These are phyloP conservation scores for Plectrocnemia conspersa DNA, from an alignment of 1,140 invertebrate species.

Conservation along the genomic window DNA sequence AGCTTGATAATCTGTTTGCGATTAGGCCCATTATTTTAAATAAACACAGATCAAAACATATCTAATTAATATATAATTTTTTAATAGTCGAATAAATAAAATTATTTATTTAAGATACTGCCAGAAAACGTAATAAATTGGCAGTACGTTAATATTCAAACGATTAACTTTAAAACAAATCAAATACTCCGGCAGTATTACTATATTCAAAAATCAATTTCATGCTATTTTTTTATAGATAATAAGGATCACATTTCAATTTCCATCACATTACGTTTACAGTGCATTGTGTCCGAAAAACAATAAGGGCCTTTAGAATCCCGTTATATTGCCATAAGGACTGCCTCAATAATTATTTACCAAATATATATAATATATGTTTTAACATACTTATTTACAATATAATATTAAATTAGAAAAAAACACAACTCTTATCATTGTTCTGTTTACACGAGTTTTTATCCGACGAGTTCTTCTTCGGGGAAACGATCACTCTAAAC, in stretches of 20 bases:
- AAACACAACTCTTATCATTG: conserved; percentile 27
- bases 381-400: conserved; percentile 28
- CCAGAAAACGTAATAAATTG: conserved; percentile 12
- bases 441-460: conserved; percentile 13
- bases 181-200: conserved; percentile 21
- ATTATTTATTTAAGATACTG: not conserved
- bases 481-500: conserved; percentile 26
- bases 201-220: conserved; percentile 24
- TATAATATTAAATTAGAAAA: conserved; percentile 27
- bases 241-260: conserved; percentile 25
- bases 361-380: conserved; percentile 26
- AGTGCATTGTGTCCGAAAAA: conserved; percentile 18
- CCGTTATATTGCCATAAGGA: conserved; percentile 21
- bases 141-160: conserved; percentile 10
- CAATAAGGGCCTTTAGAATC: conserved; percentile 7
- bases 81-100: no score
- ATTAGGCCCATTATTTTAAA: not conserved
- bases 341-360: conserved; percentile 27
- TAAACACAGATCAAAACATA: not conserved
- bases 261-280: conserved; percentile 28
- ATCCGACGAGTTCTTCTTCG: conserved; percentile 9
- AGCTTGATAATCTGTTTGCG: not conserved
- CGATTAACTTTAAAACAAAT: conserved; percentile 1
- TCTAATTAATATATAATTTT: no score
- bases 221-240: conserved; percentile 21